Evolutionary conservation across 2,113 vertebrate genomes (phyloP).

Genomic region (Murina feae): DNA sequence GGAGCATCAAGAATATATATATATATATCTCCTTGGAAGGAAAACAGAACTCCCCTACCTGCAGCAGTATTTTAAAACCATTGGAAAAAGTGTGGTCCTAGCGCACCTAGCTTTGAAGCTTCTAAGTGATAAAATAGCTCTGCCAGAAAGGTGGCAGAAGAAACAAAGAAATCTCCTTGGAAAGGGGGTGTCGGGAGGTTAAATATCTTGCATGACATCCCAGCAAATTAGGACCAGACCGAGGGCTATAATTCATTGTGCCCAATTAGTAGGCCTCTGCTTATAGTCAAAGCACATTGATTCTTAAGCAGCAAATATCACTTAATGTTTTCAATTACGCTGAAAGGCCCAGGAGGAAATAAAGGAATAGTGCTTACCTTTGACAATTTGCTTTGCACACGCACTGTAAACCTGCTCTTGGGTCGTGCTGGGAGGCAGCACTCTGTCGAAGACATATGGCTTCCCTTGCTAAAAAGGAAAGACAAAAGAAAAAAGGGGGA

Average conservation of each 20-base stretch:
- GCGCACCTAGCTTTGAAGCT: not conserved
- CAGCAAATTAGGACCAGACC: conserved; percentile 33
- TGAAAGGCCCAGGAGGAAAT: conserved; percentile 40
- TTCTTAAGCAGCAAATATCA: conserved; percentile 48
- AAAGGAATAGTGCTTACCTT: conserved; percentile 83
- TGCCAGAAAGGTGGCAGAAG: conserved; percentile 20
- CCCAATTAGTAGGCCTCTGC: conserved; percentile 58
- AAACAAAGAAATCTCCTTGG: conserved; percentile 23
- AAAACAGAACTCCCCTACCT: not conserved
- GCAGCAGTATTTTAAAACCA: not conserved
- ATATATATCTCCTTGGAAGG: not conserved
- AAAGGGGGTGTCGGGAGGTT: not conserved
- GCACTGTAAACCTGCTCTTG: conserved; percentile 94
- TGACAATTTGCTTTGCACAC: conserved; percentile 94
- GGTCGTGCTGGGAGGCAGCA: conserved; percentile 89
- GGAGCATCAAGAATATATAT: not conserved
- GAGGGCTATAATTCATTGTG: conserved; percentile 49
- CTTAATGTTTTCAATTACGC: conserved; percentile 59
- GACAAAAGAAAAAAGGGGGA: conserved; percentile 29
- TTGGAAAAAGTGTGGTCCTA: not conserved
- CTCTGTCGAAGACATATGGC: conserved; percentile 91
- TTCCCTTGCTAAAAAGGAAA: conserved; percentile 86
- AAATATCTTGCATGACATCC: conserved; percentile 24
- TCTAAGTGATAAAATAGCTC: not conserved
- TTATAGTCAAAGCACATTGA: not conserved